Base-by-base conservation (phyloP, 2,888 invertebrate species). In the Ariolimax columbianus region DNA sequence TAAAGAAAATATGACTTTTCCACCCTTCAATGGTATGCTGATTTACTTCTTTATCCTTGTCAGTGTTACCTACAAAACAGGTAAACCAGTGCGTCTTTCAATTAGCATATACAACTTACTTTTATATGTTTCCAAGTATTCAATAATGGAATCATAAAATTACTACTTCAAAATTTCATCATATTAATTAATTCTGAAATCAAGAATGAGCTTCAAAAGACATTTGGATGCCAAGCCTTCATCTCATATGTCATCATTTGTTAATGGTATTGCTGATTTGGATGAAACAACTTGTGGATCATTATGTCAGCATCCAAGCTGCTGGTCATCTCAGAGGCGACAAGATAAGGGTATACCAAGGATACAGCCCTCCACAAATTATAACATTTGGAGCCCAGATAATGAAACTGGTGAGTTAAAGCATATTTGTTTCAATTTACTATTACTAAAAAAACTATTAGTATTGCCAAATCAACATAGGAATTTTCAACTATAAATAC, bases 221-320 rank as follows among this genome's bases (percentile, higher is more conserved):
- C 33, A 66, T 33, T 33, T 66, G 30, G 17, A 66, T 14, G 9
- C 30, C 14, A 66, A 30, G 33, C 7, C 3, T 30, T 66, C 19
- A 43, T 47, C 51, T 17, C 51, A 47, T 51, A n/a, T n/a, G n/a
- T 75, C 6, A 43, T 17, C 30, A 30, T 1, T 55, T 55, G 17
- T 23, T 55, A 55, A 14, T 73, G 73, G n/a, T 14, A 23, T 26
- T 33, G 33, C n/a, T 70, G 33, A 17, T 1, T 77, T 87, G 40
- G 90, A 91, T 86, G 92, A 91, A 86, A 91, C 91, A 43, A 87
- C 88, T 11, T 93, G 93, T 89, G 91, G 90, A n/a, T 89, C 90
- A 1, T 85, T 91, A 43, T 93, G 92, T 85, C 92, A 91, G 84
- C 93, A 93, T 82, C 92, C 93, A 30, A 87, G 91, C 1, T 93